Evolutionary conservation across 2,797 vertebrate genomes (phyloP), one percentile per base, ranked within the genome.

Genomic region (Sebastes kiyomatsui): DNA sequence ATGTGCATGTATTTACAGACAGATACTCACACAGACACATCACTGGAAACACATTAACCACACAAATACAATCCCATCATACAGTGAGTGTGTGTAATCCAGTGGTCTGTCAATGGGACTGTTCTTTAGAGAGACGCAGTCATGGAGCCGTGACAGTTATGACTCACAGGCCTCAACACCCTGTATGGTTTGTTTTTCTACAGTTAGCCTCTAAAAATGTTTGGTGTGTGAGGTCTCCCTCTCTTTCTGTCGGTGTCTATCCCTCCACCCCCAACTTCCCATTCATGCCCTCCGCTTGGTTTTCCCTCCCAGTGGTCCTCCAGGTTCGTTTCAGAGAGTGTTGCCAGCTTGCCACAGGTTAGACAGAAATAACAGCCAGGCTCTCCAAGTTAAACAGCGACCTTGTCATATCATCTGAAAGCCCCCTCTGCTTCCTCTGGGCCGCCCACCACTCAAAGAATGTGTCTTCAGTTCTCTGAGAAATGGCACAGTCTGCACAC

Each of bases 301-400:
- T 90, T 81, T 77, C 73, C 71, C 71, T 88, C 72, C 77, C 83
- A 62, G 59, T 8, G 59, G 83, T 77, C 77, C 76, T 75, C 74
- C 84, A 72, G 73, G 35, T 81, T 67, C 52, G 22, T 79, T 80
- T 88, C 60, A 69, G 71, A 64, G 54, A 79, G 38, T 20, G 56
- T 46, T 84, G 77, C 89, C 75, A 82, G 75, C 85, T 80, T 67
- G 42, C 77, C 85, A 77, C 87, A 87, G 85, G 88, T 90, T 86
- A 61, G 76, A 90, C 86, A 88, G 86, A 80, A 92, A 88, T 87
- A 93, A 90, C 90, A 92, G 77, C 8, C 23, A 0, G 56, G 49
- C 83, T 42, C 75, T 91, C 90, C 90, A 92, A 92, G 91, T 89
- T 58, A 87, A 87, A 90, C 90, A 90, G 83, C 54, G 2, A 80